Percentiles rank a stretch among this genome's conserved stretches.
phyloP scores from a whole-genome alignment of 1,140 invertebrate genomes.

The Tetragonula clypearis region DNA sequence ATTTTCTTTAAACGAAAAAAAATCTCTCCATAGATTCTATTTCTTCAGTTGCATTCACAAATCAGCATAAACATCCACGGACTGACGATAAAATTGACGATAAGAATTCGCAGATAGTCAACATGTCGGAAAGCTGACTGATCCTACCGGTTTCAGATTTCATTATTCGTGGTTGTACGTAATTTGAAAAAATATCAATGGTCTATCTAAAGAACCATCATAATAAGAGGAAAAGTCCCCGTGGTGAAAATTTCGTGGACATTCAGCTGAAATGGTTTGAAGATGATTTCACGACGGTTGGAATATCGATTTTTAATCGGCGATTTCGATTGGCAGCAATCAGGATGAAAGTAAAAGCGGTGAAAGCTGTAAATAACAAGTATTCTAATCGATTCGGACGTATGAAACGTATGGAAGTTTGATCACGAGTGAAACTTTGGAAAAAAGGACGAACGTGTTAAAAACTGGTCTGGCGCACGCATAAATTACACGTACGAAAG shows the following conservation, averaged over 20 bases:
- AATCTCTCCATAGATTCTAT: no score
- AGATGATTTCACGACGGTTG: not conserved
- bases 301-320: conserved; percentile 5
- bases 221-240: not conserved
- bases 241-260: no score
- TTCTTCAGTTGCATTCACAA: not conserved
- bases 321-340: not conserved
- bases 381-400: not conserved
- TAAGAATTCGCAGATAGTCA: not conserved
- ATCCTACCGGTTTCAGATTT: conserved; percentile 1
- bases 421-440: conserved; percentile 1
- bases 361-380: conserved; percentile 22
- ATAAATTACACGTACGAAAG: conserved; percentile 48
- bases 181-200: not conserved
- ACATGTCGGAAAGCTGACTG: not conserved
- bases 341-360: not conserved
- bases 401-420: not conserved
- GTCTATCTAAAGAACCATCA: not conserved
- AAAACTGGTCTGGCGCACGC: conserved; percentile 24
- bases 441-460: not conserved
- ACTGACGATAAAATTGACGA: not conserved
- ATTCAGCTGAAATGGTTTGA: not conserved
- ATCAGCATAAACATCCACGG: not conserved
- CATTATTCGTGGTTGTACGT: not conserved
- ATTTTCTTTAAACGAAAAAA: not conserved